Evolutionary conservation across 2,888 invertebrate species (phyloP), one percentile per base, ranked within the genome.

Genomic region (Mesorhabditis spiculigera): DNA sequence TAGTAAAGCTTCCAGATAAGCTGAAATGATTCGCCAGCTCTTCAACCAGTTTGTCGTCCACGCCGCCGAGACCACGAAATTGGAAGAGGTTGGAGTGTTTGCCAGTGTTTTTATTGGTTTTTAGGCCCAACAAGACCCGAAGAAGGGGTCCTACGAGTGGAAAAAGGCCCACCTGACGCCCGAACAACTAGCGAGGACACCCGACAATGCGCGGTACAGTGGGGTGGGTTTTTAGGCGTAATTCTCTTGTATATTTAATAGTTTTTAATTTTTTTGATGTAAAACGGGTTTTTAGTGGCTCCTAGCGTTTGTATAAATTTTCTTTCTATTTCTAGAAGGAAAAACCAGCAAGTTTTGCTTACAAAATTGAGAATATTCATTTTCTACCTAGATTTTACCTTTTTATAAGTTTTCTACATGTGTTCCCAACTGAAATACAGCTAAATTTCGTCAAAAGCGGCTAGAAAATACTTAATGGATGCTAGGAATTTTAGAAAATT

Each of bases 141-240:
- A 74, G 67, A 75, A 74, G 58, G 76, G 78, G 65, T 66, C 69
- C 4, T 76, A 76, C 64, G 73, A 75, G 65, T 78, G 78, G 78
- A 76, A 78, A 64, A 67, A 71, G 66, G 75, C 76, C 50, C 73
- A 78, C 61, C 50, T 78, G 68, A 71, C 73, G 8, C 71, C 73
- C 2, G 75, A 78, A 28, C 78, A 78, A 62, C 43, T 78, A 62
- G 76, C 72, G 5, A 65, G 77, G 65, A 76, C 76, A 28, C 74
- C 74, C 65, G 76, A 79, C 50, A 75, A 78, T 45, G 73, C 74
- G 50, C 73, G 73, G 58, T 76, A 75, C 71, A 74, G 73, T 68
- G 77, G 77, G 68, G 78, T 78, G 66, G 73, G 76, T 75, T 45
- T 44, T 5, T 5, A 45, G 5, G 10, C 13, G 5, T 13, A 64